Evolutionary conservation across 2,888 invertebrate genomes (phyloP).

Genomic region (Erebia palarica): DNA sequence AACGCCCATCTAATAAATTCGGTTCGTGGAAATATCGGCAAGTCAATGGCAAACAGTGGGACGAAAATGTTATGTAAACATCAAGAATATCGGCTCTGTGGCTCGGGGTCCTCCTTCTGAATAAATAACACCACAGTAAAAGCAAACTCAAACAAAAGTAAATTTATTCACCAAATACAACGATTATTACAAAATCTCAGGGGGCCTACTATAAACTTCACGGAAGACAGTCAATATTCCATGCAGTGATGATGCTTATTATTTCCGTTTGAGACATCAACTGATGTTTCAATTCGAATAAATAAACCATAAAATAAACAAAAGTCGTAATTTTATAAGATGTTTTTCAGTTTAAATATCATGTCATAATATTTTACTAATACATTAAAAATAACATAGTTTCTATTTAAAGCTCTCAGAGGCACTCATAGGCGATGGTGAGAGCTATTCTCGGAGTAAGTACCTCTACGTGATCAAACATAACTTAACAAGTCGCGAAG

Average conservation of each 20-base stretch:
- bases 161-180: constrained; percentile 80
- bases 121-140: constrained; percentile 75
- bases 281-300: no score
- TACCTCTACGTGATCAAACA: no score
- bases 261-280: no score
- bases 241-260: not conserved
- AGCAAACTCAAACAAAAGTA: constrained; percentile 80
- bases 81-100: constrained; percentile 62
- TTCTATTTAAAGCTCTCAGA: no score
- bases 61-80: constrained; percentile 78
- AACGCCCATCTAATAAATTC: constrained; percentile 63
- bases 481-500: no score
- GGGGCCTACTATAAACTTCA: constrained; percentile 32
- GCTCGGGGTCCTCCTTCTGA: constrained; percentile 73
- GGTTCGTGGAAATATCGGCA: constrained; percentile 62
- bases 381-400: no score
- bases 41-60: constrained; percentile 60
- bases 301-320: no score
- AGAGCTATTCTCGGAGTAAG: no score
- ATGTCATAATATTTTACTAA: no score
- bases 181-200: constrained; percentile 78
- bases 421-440: no score
- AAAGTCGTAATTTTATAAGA: no score
- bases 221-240: not conserved
- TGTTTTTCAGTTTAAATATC: no score